Conservation (phyloP, 1,140 invertebrate genomes). For the Bathynomus jamesi region DNA sequence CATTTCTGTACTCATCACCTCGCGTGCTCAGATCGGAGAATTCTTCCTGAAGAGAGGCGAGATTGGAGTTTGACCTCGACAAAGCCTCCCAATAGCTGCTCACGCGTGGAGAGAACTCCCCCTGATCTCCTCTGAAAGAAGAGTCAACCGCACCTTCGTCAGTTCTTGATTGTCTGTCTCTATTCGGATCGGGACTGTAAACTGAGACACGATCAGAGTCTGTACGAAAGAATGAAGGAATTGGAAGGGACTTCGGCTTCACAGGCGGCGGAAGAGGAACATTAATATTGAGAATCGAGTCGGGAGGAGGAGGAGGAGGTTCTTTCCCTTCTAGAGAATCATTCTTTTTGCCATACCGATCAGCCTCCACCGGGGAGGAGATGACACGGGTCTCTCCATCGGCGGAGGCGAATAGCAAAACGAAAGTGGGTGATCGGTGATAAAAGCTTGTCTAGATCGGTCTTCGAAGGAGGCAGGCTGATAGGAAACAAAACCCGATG, state of each 20-base stretch:
- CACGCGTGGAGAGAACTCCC: no score
- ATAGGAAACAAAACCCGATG: not conserved
- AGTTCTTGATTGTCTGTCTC: no score
- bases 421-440: not conserved
- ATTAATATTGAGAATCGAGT: no score
- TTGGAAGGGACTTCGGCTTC: no score
- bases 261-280: no score
- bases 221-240: no score
- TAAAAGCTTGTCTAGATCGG: not conserved
- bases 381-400: not conserved
- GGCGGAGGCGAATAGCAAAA: not conserved
- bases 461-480: not conserved
- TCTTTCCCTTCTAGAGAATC: no score
- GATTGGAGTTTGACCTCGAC: not conserved
- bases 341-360: not conserved
- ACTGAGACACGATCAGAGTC: no score
- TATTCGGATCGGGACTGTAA: no score
- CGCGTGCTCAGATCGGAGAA: not conserved
- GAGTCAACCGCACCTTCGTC: no score
- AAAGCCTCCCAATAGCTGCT: not conserved
- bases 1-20: not conserved
- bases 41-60: not conserved
- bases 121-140: no score
- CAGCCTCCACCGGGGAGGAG: not conserved
- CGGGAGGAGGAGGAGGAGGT: no score